Evolutionary conservation across 2,113 vertebrate genomes (phyloP), one percentile per base, ranked within the genome.

Genomic region (Xyrauchen texanus): DNA sequence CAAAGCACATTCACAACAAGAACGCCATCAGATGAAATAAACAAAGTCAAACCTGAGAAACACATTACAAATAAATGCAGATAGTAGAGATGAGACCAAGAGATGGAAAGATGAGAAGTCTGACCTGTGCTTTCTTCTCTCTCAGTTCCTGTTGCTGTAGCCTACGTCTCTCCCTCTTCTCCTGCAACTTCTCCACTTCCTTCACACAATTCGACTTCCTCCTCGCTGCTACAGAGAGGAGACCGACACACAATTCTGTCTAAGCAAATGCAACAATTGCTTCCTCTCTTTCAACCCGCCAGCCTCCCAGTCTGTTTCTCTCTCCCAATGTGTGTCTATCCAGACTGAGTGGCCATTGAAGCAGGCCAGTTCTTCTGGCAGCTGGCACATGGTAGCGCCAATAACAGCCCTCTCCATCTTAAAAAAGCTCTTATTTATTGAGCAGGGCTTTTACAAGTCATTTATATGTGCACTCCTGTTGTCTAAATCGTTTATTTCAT

Each of bases 161-260:
- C 83, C 97, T 93, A 68, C 98, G 93, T 86, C 95, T 94, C 86
- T 99, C 97, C 85, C 98, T 91, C 85, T 99, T 99, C 89, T 99
- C 97, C 92, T 99, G 97, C 66, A 99, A 87, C 87, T 99, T 99
- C 92, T 99, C 98, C 85, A 99, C 97, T 86, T 99, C 98, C 91
- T 99, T 99, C 84, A 99, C 97, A 78, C 98, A 99, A 89, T 98
- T 99, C 15, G 98, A 98, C 94, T 99, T 99, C 93, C 96, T 96
- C 86, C 97, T 94, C 49, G 97, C 98, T 99, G 91, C 75, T 87
- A 68, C 49, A 81, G 64, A 68, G 83, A 42, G 6, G 82, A 34
- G 21, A 34, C 21, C 21, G 21, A 34, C 21, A 34, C 21, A 34
- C 21, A 34, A 34, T 34, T 34, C 21, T 34, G 21, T 34, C 21